phyloP scores from a whole-genome alignment of 2,888 invertebrate genomes.

The Acanthococcus lagerstroemiae region DNA sequence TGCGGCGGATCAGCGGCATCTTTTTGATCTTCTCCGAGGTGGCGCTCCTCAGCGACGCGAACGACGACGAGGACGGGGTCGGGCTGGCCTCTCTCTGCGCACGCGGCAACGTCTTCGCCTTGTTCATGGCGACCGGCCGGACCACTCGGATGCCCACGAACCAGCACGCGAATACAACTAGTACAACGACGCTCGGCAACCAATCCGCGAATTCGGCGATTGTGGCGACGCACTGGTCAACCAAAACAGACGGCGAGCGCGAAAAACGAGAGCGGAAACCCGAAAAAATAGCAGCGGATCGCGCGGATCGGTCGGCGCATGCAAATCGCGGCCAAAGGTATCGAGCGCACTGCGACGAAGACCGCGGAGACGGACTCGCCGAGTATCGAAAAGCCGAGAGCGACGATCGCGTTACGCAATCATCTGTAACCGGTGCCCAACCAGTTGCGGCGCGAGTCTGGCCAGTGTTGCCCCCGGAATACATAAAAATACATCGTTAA shows the following conservation, averaged over 20 bases:
- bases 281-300: not conserved
- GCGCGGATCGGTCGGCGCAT: not conserved
- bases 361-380: no score
- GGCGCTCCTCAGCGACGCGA: constrained; percentile 2
- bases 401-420: constrained; percentile 13
- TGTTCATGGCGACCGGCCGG: no score
- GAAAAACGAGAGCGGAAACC: not conserved
- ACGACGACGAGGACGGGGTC: constrained; percentile 10
- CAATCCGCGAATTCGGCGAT: no score
- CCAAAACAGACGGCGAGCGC: no score
- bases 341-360: no score
- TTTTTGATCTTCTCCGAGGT: constrained; percentile 5
- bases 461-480: constrained; percentile 2
- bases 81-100: constrained; percentile 9
- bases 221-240: no score
- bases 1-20: not conserved
- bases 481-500: no score
- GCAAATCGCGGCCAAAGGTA: constrained; percentile 1
- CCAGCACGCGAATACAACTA: no score
- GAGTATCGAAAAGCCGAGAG: no score
- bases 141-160: no score
- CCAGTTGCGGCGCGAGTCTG: constrained; percentile 4
- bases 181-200: no score
- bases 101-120: constrained; percentile 12
- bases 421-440: not conserved